phyloP scores from a whole-genome alignment of 2,113 vertebrate species.

The Calyptomena viridis region DNA sequence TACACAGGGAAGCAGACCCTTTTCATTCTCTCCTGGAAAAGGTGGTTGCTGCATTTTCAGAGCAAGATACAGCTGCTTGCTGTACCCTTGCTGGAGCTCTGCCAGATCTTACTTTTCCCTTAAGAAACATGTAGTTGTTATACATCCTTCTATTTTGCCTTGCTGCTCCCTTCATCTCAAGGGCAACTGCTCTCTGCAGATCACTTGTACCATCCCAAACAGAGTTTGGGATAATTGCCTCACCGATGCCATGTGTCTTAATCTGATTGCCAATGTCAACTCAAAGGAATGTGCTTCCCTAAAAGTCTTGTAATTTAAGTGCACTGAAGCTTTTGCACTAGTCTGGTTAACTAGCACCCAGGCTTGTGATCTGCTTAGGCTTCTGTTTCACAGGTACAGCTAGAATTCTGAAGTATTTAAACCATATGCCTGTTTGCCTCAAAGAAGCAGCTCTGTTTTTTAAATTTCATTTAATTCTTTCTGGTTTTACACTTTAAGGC shows the following conservation, averaged over 20 bases:
- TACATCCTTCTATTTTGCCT: conserved; percentile 9
- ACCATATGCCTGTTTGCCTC: conserved; percentile 42
- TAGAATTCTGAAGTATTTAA: conserved; percentile 61
- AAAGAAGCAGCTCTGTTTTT: conserved; percentile 23
- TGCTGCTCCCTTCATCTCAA: conserved; percentile 52
- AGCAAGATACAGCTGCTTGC: conserved; percentile 17
- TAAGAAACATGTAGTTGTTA: conserved; percentile 42
- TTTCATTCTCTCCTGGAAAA: neutral
- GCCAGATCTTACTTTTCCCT: conserved; percentile 56
- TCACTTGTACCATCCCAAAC: conserved; percentile 60
- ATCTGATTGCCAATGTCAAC: conserved; percentile 70
- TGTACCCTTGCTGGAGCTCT: conserved; percentile 59
- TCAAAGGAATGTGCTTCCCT: conserved; percentile 60
- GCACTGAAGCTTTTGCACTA: conserved; percentile 53
- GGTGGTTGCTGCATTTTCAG: conserved; percentile 23
- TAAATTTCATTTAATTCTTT: conserved; percentile 35
- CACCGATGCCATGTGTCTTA: conserved; percentile 48
- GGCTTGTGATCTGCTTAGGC: conserved; percentile 66
- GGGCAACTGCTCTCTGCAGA: conserved; percentile 74
- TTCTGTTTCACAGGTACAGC: conserved; percentile 73
- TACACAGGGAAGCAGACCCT: neutral
- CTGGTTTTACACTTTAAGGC: conserved; percentile 50
- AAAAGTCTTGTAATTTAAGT: conserved; percentile 66
- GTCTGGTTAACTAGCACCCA: conserved; percentile 63
- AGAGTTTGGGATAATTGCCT: conserved; percentile 60